A percentile compares a stretch with the other conserved stretches of the same genome.
Evolutionary conservation across 1,140 invertebrate species (phyloP).

Genomic region (Nasonia giraulti): DNA sequence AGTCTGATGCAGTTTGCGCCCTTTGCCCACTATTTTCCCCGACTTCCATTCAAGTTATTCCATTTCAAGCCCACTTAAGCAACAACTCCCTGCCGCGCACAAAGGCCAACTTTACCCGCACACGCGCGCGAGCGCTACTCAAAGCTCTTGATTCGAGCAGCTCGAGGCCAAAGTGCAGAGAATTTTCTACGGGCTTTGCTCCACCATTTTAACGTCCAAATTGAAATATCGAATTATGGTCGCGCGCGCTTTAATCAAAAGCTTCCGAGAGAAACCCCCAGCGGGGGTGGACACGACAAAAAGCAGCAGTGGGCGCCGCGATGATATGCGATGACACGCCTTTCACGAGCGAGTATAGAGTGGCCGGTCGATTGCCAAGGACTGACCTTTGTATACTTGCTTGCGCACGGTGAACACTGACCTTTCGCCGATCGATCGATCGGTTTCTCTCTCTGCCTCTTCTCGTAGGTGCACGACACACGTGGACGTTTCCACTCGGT

Average conservation of each 20-base stretch:
- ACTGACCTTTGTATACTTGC: conserved; percentile 30
- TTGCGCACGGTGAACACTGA: conserved; percentile 22
- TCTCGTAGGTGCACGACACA: too few relatives aligned
- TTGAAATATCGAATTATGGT: background rate
- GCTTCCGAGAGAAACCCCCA: too few relatives aligned
- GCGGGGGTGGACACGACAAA: too few relatives aligned
- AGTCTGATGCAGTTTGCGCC: background rate
- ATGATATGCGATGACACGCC: background rate
- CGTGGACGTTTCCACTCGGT: background rate
- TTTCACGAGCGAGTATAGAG: background rate
- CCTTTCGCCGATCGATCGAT: conserved; percentile 49
- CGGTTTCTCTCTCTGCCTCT: background rate
- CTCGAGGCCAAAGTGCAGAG: background rate
- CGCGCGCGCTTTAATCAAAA: too few relatives aligned
- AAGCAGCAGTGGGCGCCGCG: background rate
- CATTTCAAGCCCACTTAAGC: too few relatives aligned
- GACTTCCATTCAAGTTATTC: background rate
- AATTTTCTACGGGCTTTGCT: background rate
- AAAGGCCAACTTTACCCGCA: too few relatives aligned
- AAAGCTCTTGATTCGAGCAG: too few relatives aligned
- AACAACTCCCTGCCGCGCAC: too few relatives aligned
- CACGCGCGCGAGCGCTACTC: too few relatives aligned
- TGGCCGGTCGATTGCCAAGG: conserved; percentile 39
- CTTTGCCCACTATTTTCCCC: background rate
- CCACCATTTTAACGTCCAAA: background rate